Evolutionary conservation across 2,888 invertebrate species (phyloP).

Genomic region (Protodeltote pygarga): DNA sequence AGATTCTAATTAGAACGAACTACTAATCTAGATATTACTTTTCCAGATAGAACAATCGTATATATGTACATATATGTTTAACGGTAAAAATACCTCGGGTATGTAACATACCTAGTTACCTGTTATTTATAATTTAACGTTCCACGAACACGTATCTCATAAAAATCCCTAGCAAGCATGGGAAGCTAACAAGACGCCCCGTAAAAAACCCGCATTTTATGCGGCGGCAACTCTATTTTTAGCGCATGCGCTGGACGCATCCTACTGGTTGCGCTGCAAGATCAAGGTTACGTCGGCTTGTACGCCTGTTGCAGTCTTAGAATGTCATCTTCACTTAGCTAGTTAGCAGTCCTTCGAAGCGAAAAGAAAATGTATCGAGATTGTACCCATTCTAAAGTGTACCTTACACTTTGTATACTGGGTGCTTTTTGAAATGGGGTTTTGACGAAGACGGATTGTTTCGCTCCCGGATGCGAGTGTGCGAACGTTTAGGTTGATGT

Average conservation of each 20-base stretch:
- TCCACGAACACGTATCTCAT: slow-evolving; percentile 62
- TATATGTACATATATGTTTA: too few species aligned
- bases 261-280: slow-evolving; percentile 81
- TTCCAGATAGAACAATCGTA: neutral
- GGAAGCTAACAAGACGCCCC: slow-evolving; percentile 72
- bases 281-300: slow-evolving; percentile 79
- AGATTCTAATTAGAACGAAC: neutral
- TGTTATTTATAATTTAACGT: slow-evolving; percentile 74
- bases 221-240: slow-evolving; percentile 78
- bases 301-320: slow-evolving; percentile 57
- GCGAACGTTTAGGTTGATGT: slow-evolving; percentile 59
- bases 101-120: slow-evolving; percentile 44
- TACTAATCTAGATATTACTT: neutral
- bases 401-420: slow-evolving; percentile 47
- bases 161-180: slow-evolving; percentile 72
- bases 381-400: slow-evolving; percentile 41
- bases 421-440: slow-evolving; percentile 44
- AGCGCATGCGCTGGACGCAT: slow-evolving; percentile 76
- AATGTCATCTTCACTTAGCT: slow-evolving; percentile 72
- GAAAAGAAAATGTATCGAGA: slow-evolving; percentile 56
- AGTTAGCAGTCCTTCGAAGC: slow-evolving; percentile 59
- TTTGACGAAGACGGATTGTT: slow-evolving; percentile 53
- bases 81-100: slow-evolving; percentile 54
- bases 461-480: slow-evolving; percentile 77
- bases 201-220: slow-evolving; percentile 78